Percentiles rank a stretch among this genome's conserved stretches.
Evolutionary conservation across 2,797 vertebrate species (phyloP).

Genomic region (Basileuterus tristriatus): DNA sequence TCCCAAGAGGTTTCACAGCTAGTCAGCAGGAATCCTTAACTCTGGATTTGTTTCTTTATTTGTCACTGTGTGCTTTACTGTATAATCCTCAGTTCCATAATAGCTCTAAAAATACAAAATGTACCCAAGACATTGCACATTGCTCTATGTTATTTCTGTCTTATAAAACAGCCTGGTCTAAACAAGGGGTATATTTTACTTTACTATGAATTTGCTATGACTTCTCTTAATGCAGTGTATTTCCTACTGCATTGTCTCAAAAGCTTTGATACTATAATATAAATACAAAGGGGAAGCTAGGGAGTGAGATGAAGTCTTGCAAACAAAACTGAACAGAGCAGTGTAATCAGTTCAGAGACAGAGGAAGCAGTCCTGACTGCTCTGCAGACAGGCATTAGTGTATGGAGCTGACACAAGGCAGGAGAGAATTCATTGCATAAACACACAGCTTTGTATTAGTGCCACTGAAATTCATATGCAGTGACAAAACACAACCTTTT

Average conservation of each 20-base stretch:
- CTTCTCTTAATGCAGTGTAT: neutral
- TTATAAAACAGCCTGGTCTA: neutral
- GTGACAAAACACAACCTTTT: neutral
- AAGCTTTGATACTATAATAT: neutral
- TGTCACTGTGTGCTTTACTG: neutral
- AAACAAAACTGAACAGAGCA: neutral
- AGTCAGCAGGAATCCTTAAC: neutral
- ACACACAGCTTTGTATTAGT: constrained; percentile 5
- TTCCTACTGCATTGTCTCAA: neutral
- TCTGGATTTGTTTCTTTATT: neutral
- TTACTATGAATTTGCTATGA: neutral
- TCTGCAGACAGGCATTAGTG: neutral
- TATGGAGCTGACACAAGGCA: constrained; percentile 3
- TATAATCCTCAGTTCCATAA: neutral
- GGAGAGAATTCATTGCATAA: constrained; percentile 33
- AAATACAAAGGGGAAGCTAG: constrained; percentile 2
- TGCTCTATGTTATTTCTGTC: neutral
- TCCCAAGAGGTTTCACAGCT: neutral
- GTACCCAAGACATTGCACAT: neutral
- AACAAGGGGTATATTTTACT: neutral
- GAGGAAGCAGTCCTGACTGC: neutral
- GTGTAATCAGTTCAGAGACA: neutral
- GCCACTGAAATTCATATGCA: neutral
- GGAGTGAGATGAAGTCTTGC: neutral
- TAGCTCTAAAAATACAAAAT: neutral